Percentiles rank a stretch among this genome's conserved stretches.
Conservation (phyloP, 2,888 invertebrate genomes). For the Kuschelorhynchus macadamiae region DNA sequence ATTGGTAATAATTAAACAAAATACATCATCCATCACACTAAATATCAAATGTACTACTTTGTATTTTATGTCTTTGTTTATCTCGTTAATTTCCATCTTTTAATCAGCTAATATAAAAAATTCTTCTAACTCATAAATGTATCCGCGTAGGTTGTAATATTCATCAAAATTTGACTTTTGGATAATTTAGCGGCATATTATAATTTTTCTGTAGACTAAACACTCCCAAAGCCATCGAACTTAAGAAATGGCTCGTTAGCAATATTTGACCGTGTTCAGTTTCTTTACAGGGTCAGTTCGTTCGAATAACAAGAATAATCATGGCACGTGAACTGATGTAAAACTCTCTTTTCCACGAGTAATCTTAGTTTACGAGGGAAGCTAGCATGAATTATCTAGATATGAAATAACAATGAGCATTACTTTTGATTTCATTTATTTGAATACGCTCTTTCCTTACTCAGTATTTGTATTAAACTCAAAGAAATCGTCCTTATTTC, state of each 20-base stretch:
- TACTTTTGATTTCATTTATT: too few relatives aligned
- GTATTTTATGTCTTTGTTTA: not conserved
- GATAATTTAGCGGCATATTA: slow-evolving; percentile 34
- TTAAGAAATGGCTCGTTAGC: slow-evolving; percentile 32
- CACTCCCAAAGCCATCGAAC: slow-evolving; percentile 36
- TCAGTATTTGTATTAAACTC: too few relatives aligned
- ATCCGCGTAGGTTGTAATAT: slow-evolving; percentile 24
- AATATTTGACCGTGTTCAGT: slow-evolving; percentile 20
- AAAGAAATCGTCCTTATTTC: too few relatives aligned
- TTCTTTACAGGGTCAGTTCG: not conserved
- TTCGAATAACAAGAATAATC: not conserved
- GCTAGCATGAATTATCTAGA: too few relatives aligned
- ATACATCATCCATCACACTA: not conserved
- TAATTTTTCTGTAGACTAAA: slow-evolving; percentile 38
- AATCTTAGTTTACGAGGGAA: too few relatives aligned
- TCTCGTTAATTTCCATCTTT: not conserved
- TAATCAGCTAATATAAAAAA: not conserved
- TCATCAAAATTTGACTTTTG: slow-evolving; percentile 37
- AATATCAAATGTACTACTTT: not conserved
- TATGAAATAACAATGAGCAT: too few relatives aligned
- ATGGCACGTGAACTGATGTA: not conserved
- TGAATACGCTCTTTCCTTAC: too few relatives aligned
- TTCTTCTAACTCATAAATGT: slow-evolving; percentile 16
- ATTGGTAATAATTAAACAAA: too few relatives aligned
- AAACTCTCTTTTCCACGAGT: too few relatives aligned